Evolutionary conservation across 2,113 vertebrate species (phyloP).

Genomic region (Tetrax tetrax): DNA sequence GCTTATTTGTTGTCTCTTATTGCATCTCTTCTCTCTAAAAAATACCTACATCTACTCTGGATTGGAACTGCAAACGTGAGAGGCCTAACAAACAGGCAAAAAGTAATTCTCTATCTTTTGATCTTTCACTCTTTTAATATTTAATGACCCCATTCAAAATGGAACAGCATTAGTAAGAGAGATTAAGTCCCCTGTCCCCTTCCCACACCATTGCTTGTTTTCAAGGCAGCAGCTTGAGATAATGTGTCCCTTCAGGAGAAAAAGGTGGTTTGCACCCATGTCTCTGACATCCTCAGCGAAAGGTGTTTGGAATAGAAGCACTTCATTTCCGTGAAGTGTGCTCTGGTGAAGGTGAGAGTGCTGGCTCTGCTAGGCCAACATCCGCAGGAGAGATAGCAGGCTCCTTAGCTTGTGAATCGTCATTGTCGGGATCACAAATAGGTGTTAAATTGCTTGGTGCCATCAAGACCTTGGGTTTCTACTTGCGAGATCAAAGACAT

Average conservation of each 20-base stretch:
- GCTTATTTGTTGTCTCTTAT: not conserved
- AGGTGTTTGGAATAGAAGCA: too few relatives aligned
- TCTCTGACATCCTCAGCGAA: not conserved
- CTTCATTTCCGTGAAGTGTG: not conserved
- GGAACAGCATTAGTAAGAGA: constrained; percentile 49
- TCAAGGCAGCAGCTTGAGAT: not conserved
- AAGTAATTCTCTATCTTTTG: constrained; percentile 48
- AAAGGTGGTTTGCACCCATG: not conserved
- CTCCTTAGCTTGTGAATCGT: not conserved
- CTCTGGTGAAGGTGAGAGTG: not conserved
- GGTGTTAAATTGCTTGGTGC: not conserved
- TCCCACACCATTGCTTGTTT: not conserved
- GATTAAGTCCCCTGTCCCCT: constrained; percentile 12
- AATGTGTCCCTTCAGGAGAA: not conserved
- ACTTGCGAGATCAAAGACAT: not conserved
- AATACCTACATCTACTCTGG: not conserved
- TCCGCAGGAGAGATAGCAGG: not conserved
- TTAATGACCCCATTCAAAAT: constrained; percentile 56
- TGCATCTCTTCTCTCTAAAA: not conserved
- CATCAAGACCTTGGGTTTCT: not conserved
- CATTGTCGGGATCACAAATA: not conserved
- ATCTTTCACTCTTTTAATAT: constrained; percentile 57
- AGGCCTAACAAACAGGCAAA: constrained; percentile 45
- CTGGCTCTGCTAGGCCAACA: not conserved
- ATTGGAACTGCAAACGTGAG: constrained; percentile 31